A percentile compares a stretch with the other conserved stretches of the same genome.
These are phyloP conservation scores for Homarus americanus DNA, from an alignment of 1,140 invertebrate species.

Conservation along the genomic window DNA sequence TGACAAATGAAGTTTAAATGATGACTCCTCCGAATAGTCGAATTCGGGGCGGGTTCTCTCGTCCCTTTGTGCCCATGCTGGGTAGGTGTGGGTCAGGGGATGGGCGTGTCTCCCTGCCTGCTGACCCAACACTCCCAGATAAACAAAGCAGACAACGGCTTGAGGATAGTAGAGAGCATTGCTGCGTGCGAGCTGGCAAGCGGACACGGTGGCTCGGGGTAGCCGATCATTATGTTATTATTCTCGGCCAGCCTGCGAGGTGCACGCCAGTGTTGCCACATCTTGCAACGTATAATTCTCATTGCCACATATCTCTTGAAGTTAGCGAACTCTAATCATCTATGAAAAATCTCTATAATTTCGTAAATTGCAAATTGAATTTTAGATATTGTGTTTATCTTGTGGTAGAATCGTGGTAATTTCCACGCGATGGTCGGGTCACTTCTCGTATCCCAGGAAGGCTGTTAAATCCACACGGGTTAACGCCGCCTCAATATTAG, in stretches of 20 bases:
- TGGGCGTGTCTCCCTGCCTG: not conserved
- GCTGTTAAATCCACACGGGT: not conserved
- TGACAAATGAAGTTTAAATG: slow-evolving; percentile 52
- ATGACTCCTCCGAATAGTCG: not conserved
- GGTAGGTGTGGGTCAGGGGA: not conserved
- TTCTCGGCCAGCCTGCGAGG: slow-evolving; percentile 25
- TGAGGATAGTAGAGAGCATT: not conserved
- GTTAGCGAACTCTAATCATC: slow-evolving; percentile 67
- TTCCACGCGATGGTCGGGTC: slow-evolving; percentile 51
- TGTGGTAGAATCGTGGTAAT: slow-evolving; percentile 64
- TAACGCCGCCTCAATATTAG: not conserved
- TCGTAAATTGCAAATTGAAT: slow-evolving; percentile 71
- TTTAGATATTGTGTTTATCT: slow-evolving; percentile 72
- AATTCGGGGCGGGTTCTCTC: not conserved
- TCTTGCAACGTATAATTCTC: slow-evolving; percentile 66
- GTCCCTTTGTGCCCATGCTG: not conserved
- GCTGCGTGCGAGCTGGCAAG: not conserved
- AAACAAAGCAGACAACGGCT: not conserved
- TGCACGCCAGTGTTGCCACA: slow-evolving; percentile 49
- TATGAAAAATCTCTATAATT: slow-evolving; percentile 71
- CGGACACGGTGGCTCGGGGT: slow-evolving; percentile 5
- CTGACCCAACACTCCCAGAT: not conserved
- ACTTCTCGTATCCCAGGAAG: not conserved
- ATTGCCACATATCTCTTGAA: slow-evolving; percentile 69
- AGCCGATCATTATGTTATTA: slow-evolving; percentile 50